These are phyloP conservation scores for Cheirogaleus major DNA, from an alignment of 2,797 vertebrate genomes.

Conservation along the genomic window DNA sequence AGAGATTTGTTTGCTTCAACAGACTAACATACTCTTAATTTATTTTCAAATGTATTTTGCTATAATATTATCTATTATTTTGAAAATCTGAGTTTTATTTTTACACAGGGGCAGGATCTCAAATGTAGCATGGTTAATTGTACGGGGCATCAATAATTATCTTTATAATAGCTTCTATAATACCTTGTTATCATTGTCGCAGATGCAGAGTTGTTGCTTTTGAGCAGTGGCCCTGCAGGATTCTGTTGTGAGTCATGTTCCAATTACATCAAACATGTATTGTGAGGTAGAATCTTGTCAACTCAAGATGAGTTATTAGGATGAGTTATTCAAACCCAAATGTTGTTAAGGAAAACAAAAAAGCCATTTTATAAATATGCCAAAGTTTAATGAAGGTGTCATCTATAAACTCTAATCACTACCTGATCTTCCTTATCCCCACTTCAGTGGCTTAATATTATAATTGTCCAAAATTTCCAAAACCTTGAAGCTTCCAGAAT, in stretches of 20 bases:
- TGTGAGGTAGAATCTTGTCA: conserved; percentile 62
- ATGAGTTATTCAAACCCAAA: conserved; percentile 4
- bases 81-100: not conserved
- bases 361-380: conserved; percentile 57
- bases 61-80: not conserved
- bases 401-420: not conserved
- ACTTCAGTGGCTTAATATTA: not conserved
- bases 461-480: conserved; percentile 69
- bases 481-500: conserved; percentile 68
- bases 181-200: not conserved
- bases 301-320: conserved; percentile 45
- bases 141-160: not conserved
- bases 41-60: not conserved
- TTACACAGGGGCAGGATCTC: not conserved
- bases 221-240: conserved; percentile 31
- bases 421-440: not conserved
- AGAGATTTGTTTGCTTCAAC: not conserved
- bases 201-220: not conserved
- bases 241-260: conserved; percentile 17
- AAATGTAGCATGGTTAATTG: not conserved
- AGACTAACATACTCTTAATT: not conserved
- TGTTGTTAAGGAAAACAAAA: conserved; percentile 70
- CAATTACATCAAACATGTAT: conserved; percentile 60
- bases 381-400: not conserved
- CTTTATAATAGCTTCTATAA: not conserved